Evolutionary conservation across 2,888 invertebrate species (phyloP).

Genomic region (Caenorhabditis afra): DNA sequence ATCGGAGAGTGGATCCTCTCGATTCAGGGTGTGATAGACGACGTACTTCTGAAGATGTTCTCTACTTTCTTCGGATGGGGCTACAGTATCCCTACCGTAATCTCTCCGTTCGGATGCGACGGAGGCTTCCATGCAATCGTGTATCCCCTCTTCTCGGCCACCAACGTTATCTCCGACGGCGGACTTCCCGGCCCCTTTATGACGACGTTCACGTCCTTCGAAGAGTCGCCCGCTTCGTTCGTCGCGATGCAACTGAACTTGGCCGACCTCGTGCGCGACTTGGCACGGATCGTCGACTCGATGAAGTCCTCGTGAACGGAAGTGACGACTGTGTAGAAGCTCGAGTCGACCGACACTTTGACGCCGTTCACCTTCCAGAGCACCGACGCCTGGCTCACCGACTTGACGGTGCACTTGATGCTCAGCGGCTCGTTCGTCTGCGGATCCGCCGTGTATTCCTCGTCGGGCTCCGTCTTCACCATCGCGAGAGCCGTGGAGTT

Average conservation of each 20-base stretch:
- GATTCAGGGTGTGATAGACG: constrained; percentile 65
- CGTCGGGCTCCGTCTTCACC: constrained; percentile 40
- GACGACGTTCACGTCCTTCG: constrained; percentile 56
- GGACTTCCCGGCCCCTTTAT: constrained; percentile 70
- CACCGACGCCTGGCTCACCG: constrained; percentile 47
- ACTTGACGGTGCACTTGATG: constrained; percentile 59
- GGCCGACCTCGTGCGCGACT: constrained; percentile 68
- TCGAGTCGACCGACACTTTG: constrained; percentile 61
- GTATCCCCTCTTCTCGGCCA: constrained; percentile 60
- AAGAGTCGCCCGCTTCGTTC: constrained; percentile 65
- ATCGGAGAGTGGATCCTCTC: constrained; percentile 66
- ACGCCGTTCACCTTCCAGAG: constrained; percentile 57
- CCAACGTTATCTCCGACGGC: constrained; percentile 65
- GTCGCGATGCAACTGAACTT: constrained; percentile 65
- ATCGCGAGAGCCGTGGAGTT: constrained; percentile 53
- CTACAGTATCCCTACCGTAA: constrained; percentile 55
- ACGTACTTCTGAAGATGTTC: constrained; percentile 63
- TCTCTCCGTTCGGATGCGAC: constrained; percentile 67
- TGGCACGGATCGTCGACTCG: constrained; percentile 61
- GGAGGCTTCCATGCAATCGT: constrained; percentile 70
- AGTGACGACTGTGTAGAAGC: constrained; percentile 64
- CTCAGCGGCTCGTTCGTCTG: constrained; percentile 55
- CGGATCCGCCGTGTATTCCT: constrained; percentile 55
- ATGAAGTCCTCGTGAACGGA: constrained; percentile 58
- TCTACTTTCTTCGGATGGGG: not conserved